phyloP scores from a whole-genome alignment of 2,113 vertebrate species.

The Aix galericulata region DNA sequence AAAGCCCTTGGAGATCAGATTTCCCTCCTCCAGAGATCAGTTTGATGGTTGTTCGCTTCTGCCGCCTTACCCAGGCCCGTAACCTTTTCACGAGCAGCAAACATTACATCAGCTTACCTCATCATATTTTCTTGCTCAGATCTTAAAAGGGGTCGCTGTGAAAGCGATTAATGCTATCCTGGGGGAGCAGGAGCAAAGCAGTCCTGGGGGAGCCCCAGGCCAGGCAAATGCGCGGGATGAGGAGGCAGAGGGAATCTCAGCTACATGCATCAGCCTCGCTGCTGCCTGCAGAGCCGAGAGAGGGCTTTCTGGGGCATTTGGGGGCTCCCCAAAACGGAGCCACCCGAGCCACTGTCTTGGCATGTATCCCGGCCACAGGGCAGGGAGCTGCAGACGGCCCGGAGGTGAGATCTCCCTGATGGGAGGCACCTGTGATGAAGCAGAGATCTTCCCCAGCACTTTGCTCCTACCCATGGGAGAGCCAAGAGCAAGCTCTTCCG shows the following conservation, averaged over 20 bases:
- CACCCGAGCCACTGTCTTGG: not conserved
- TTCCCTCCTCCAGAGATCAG: not conserved
- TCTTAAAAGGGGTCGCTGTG: not conserved
- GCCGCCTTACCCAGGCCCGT: not conserved
- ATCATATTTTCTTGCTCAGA: not conserved
- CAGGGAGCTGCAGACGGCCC: not conserved
- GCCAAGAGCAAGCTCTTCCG: not conserved
- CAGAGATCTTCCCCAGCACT: not conserved
- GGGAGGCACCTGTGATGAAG: not conserved
- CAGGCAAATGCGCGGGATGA: not conserved
- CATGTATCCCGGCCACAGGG: not conserved
- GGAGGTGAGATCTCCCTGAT: not conserved
- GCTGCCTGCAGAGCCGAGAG: not conserved
- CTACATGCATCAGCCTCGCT: rapidly evolving
- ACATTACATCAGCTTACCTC: not conserved
- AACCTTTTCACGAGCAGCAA: not conserved
- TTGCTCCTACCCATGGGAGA: not conserved
- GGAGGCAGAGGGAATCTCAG: slow-evolving; percentile 30
- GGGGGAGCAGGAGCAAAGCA: not conserved
- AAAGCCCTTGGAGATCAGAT: not conserved
- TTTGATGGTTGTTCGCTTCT: not conserved
- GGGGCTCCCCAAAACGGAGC: not conserved
- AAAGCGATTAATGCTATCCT: not conserved
- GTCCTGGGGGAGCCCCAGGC: not conserved
- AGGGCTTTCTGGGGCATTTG: not conserved